Percentiles rank a stretch among this genome's conserved stretches.
Evolutionary conservation across 2,113 vertebrate species (phyloP).

Genomic region (Dicentrarchus labrax): DNA sequence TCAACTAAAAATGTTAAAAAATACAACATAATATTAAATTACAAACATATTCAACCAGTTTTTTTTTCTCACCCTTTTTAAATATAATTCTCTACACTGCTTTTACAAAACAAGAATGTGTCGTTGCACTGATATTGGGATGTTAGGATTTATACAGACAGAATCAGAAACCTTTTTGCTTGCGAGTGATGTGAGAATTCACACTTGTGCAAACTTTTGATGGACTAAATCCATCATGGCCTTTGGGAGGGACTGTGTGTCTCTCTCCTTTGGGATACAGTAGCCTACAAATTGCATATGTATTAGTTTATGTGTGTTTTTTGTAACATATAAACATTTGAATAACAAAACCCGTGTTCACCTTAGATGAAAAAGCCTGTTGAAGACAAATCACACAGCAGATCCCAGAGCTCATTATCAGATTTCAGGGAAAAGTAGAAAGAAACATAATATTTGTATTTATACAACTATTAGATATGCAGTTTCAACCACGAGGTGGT

Average conservation of each 20-base stretch:
- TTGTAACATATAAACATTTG: not conserved
- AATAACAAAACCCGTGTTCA: not conserved
- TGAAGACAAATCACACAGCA: not conserved
- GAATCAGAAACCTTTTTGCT: not conserved
- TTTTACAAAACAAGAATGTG: not conserved
- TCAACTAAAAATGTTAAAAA: no score
- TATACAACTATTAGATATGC: not conserved
- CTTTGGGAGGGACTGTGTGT: not conserved
- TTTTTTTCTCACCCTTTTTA: no score
- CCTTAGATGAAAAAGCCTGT: not conserved
- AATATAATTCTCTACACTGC: no score
- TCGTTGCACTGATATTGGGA: not conserved
- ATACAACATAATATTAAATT: no score
- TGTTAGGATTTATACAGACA: not conserved
- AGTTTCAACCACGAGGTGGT: not conserved
- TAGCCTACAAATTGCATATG: not conserved
- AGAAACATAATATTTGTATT: not conserved
- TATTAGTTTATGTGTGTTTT: not conserved
- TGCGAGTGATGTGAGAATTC: not conserved
- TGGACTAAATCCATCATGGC: not conserved
- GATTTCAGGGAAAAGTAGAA: not conserved
- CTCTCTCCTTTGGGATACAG: not conserved
- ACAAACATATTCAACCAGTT: no score
- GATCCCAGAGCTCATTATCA: slow-evolving; percentile 27
- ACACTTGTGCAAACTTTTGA: not conserved